Evolutionary conservation across 2,797 vertebrate genomes (phyloP).

Genomic region (Pseudochromis fuscus): DNA sequence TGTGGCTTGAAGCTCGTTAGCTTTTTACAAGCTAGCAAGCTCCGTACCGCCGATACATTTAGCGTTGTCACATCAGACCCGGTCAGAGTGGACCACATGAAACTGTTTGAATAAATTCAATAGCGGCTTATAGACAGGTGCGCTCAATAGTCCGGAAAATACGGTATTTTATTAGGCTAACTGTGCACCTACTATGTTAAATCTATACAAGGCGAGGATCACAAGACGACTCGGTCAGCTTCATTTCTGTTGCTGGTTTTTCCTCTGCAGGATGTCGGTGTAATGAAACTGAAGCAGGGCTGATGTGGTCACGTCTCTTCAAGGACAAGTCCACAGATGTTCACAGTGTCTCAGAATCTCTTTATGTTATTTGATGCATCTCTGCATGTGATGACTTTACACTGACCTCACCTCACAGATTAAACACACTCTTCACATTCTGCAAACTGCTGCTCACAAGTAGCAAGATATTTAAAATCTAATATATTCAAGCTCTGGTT

Average conservation of each 20-base stretch:
- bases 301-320: not conserved
- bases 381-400: not conserved
- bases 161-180: too few species aligned
- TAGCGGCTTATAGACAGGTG: too few species aligned
- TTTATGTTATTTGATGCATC: not conserved
- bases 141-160: too few species aligned
- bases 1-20: too few species aligned
- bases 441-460: not conserved
- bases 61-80: too few species aligned
- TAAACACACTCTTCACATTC: conserved; percentile 11
- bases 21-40: too few species aligned
- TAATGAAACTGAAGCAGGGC: not conserved
- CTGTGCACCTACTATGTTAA: too few species aligned
- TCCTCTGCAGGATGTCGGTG: not conserved
- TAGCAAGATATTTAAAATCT: not conserved
- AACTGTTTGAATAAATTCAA: too few species aligned
- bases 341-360: conserved; percentile 3
- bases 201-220: not conserved
- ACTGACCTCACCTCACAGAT: conserved; percentile 10
- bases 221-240: not conserved
- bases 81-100: too few species aligned
- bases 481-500: not conserved
- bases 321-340: not conserved
- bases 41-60: too few species aligned
- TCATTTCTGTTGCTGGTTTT: not conserved